Conservation (phyloP, 64 coral and sea anemone genomes). For the Dendrophyllia cribrosa region DNA sequence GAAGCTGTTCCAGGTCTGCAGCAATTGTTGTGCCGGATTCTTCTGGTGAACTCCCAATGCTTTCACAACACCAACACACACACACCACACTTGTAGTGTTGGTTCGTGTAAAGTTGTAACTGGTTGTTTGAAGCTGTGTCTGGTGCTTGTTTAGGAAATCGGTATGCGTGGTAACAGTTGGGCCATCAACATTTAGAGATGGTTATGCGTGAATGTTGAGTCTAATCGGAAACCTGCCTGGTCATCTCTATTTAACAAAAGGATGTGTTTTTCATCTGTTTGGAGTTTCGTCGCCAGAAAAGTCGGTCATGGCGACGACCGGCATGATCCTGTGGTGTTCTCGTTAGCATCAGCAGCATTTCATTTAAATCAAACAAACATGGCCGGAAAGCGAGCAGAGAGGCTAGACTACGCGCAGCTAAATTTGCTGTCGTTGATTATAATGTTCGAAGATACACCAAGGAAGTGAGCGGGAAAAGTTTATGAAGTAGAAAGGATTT, state of each 20-base stretch:
- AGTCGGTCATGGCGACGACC: too few species aligned
- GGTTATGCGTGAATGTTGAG: conserved; percentile 23
- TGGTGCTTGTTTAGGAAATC: conserved; percentile 63
- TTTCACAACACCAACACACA: conserved; percentile 52
- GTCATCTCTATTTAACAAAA: conserved; percentile 44
- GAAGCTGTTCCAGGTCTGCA: conserved; percentile 2
- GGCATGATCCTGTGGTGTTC: too few species aligned
- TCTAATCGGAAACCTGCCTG: conserved; percentile 52
- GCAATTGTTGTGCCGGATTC: conserved; percentile 41
- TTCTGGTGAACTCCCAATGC: conserved; percentile 17
- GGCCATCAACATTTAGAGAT: too few species aligned
- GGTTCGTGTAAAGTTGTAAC: conserved; percentile 36
- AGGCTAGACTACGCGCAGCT: too few species aligned
- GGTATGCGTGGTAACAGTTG: conserved; percentile 32
- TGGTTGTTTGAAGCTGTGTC: conserved; percentile 57
- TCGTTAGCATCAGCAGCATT: too few species aligned
- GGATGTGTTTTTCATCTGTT: conserved; percentile 19
- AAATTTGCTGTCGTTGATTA: too few species aligned
- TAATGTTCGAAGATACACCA: too few species aligned
- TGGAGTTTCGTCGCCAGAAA: too few species aligned
- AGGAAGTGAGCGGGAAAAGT: too few species aligned
- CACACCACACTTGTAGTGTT: conserved; percentile 22
- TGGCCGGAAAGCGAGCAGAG: too few species aligned
- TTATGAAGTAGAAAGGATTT: too few species aligned
- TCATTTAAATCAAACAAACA: too few species aligned